These are phyloP conservation scores for Halcyon smyrnensis DNA, from an alignment of 2,797 vertebrate species.

Conservation along the genomic window DNA sequence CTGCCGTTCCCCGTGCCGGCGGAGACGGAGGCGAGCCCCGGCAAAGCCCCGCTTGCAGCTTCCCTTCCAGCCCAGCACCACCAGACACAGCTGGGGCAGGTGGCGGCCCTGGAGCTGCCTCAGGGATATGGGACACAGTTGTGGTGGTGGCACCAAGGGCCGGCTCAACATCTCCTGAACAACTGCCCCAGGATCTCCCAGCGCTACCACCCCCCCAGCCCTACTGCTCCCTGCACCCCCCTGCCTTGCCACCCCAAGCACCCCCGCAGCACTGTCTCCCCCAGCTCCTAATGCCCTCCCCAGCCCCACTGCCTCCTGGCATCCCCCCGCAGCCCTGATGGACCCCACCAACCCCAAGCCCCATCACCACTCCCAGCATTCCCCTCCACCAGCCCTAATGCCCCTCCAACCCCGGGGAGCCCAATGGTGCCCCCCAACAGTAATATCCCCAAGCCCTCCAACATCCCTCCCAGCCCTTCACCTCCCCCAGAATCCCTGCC, in stretches of 20 bases:
- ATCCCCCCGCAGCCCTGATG: background rate
- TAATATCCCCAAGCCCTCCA: background rate
- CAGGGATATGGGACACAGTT: background rate
- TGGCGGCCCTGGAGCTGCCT: background rate
- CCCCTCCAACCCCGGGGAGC: background rate
- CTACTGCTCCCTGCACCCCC: background rate
- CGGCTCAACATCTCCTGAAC: background rate
- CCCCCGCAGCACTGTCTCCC: background rate
- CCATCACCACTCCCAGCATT: background rate
- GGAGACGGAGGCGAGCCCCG: background rate
- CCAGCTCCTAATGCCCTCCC: background rate
- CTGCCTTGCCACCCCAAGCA: background rate
- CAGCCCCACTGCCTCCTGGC: background rate
- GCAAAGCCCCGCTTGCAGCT: background rate
- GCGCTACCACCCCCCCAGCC: background rate
- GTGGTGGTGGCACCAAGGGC: background rate
- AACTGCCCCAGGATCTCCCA: background rate
- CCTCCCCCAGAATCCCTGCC: background rate
- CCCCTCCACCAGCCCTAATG: background rate
- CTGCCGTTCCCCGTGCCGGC: background rate
- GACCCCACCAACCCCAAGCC: background rate
- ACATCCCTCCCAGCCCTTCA: background rate
- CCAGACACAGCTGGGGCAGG: background rate
- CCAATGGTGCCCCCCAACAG: background rate
- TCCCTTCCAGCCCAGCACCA: background rate